These are phyloP conservation scores for Euplagia quadripunctaria DNA, from an alignment of 2,888 invertebrate species.

Conservation along the genomic window DNA sequence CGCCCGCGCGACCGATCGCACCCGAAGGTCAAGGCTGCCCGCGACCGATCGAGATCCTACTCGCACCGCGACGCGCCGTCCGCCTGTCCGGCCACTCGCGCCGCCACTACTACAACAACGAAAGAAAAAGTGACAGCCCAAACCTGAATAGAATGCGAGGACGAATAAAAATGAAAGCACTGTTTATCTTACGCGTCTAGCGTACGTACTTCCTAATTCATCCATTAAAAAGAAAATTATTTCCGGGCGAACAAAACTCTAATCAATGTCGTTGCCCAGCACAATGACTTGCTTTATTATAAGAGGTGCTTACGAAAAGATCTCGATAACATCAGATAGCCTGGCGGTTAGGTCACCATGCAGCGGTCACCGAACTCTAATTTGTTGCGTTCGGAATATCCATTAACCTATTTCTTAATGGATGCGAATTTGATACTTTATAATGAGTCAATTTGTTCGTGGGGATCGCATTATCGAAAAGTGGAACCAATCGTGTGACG, in stretches of 20 bases:
- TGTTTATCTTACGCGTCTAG: constrained; percentile 61
- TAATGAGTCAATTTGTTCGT: constrained; percentile 58
- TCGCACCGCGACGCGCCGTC: constrained; percentile 41
- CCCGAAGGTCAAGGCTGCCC: constrained; percentile 84
- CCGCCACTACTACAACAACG: constrained; percentile 69
- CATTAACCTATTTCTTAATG: constrained; percentile 57
- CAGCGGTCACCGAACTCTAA: constrained; percentile 64
- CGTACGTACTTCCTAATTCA: constrained; percentile 46
- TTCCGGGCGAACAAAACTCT: constrained; percentile 20
- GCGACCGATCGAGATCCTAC: constrained; percentile 73
- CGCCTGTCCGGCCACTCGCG: constrained; percentile 26
- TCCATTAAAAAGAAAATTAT: constrained; percentile 32
- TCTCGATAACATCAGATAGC: constrained; percentile 64
- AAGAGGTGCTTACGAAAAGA: constrained; percentile 68
- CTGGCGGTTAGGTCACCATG: constrained; percentile 66
- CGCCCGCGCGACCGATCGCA: constrained; percentile 81
- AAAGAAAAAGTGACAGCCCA: constrained; percentile 87
- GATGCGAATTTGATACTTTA: constrained; percentile 39
- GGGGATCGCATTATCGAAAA: constrained; percentile 48
- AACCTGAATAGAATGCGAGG: constrained; percentile 85
- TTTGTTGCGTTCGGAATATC: constrained; percentile 57
- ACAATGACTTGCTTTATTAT: constrained; percentile 59
- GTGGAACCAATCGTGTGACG: constrained; percentile 60
- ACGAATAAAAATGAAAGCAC: constrained; percentile 86
- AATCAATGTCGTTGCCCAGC: constrained; percentile 59